These are phyloP conservation scores for Varanus salvator DNA, from an alignment of 2,113 vertebrate species.

Conservation along the genomic window DNA sequence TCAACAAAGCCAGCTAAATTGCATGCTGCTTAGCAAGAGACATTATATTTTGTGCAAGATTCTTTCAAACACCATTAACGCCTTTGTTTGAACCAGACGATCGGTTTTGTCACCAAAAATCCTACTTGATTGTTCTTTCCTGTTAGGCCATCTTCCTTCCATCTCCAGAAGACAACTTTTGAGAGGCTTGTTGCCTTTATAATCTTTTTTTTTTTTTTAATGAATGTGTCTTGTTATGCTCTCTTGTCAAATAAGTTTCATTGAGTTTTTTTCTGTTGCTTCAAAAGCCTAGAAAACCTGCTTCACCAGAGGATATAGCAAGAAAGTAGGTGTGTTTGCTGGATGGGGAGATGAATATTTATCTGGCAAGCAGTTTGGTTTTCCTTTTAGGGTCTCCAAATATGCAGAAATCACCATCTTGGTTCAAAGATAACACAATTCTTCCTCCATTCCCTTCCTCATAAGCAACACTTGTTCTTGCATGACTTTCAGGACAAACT, in stretches of 20 bases:
- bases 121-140: not conserved
- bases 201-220: accelerated
- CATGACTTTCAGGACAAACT: not conserved
- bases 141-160: not conserved
- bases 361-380: not conserved
- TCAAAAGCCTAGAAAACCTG: not conserved
- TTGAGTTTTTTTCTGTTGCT: not conserved
- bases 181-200: not conserved
- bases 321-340: not conserved
- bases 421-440: not conserved
- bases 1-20: conserved; percentile 4
- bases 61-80: not conserved
- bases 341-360: not conserved
- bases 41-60: not conserved
- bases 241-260: not conserved
- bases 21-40: not conserved
- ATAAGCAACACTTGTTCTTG: not conserved
- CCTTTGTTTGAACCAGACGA: not conserved
- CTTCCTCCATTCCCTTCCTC: not conserved
- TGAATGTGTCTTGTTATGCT: not conserved
- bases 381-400: not conserved
- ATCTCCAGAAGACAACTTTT: not conserved
- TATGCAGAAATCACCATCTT: not conserved
- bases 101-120: not conserved
- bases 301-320: not conserved